Evolutionary conservation across 2,113 vertebrate species (phyloP).

Genomic region (Ginglymostoma cirratum): DNA sequence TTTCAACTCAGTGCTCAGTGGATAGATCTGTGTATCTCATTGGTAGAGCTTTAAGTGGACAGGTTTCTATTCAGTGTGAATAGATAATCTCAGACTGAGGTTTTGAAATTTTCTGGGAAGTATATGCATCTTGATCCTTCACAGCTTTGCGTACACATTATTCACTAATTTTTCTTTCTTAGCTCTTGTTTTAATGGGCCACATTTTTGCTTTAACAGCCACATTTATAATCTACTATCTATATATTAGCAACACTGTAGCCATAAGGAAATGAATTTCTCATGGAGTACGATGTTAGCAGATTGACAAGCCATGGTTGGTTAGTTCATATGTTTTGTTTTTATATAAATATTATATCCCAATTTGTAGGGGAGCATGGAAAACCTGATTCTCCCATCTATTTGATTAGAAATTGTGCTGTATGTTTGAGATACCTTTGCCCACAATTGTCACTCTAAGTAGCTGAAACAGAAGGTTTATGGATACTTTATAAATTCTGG

Average conservation of each 20-base stretch:
- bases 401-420: background rate
- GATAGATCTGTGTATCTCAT: background rate
- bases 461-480: background rate
- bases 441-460: background rate
- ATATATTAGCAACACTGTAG: background rate
- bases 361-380: background rate
- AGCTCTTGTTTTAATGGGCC: background rate
- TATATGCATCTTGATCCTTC: conserved; percentile 22
- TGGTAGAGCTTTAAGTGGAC: background rate
- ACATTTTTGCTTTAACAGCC: background rate
- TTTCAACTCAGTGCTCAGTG: too few relatives aligned
- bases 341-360: background rate
- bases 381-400: background rate
- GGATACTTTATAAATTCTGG: background rate
- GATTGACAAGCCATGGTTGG: background rate
- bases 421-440: background rate
- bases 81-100: background rate
- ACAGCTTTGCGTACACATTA: conserved; percentile 6
- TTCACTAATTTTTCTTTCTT: conserved; percentile 18
- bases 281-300: background rate
- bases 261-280: background rate
- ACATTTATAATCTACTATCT: background rate
- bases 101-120: background rate
- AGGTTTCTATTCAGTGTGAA: background rate
- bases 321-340: background rate